A percentile compares a stretch with the other conserved stretches of the same genome.
phyloP scores from a whole-genome alignment of 1,140 invertebrate species.

The Megalonaias nervosa region DNA sequence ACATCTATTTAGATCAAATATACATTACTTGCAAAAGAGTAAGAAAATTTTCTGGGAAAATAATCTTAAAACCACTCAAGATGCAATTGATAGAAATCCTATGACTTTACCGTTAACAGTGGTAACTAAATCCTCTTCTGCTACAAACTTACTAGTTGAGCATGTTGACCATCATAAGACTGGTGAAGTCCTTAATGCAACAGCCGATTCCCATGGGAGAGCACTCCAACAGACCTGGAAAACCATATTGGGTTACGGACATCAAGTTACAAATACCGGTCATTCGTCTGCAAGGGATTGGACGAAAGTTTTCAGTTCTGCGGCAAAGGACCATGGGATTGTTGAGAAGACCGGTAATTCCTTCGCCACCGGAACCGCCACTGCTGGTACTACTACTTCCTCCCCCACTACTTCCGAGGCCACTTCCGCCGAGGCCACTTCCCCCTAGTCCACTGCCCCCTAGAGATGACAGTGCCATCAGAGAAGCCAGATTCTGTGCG shows the following conservation, averaged over 20 bases:
- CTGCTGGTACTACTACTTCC: not conserved
- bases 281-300: conserved; percentile 30
- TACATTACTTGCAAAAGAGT: too few species aligned
- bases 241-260: conserved; percentile 34
- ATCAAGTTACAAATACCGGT: conserved; percentile 30
- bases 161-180: conserved; percentile 6
- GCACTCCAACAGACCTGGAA: conserved; percentile 41
- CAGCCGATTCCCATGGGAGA: conserved; percentile 42
- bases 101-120: too few species aligned
- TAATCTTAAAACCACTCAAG: too few species aligned
- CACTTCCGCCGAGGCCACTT: too few species aligned
- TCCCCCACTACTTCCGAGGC: not conserved
- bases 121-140: too few species aligned
- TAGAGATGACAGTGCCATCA: too few species aligned
- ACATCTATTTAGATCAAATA: too few species aligned
- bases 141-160: too few species aligned
- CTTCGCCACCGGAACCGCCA: not conserved
- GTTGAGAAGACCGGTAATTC: not conserved
- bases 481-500: too few species aligned
- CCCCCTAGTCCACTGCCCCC: too few species aligned
- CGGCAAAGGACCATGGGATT: conserved; percentile 34
- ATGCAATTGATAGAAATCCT: too few species aligned
- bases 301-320: conserved; percentile 36
- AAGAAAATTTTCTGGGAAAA: too few species aligned
- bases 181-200: conserved; percentile 39